phyloP scores from a whole-genome alignment of 2,888 invertebrate species.

The Stenoptilia bipunctidactyla region DNA sequence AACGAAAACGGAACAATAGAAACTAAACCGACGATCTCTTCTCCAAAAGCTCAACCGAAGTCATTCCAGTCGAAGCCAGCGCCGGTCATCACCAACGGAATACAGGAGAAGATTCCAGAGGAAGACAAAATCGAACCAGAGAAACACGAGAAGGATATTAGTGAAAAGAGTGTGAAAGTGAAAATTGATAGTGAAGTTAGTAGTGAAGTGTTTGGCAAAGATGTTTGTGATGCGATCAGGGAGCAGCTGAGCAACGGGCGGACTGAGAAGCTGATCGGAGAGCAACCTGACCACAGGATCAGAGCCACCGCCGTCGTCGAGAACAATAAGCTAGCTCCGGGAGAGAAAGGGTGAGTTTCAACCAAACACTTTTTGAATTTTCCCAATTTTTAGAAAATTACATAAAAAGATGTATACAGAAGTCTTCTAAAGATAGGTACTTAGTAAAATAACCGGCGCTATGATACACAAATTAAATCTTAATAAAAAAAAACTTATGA shows the following conservation, averaged over 20 bases:
- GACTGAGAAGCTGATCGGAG: slow-evolving; percentile 80
- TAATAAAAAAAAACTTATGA: too few relatives aligned
- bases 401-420: too few relatives aligned
- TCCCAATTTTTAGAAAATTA: too few relatives aligned
- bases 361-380: too few relatives aligned
- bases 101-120: slow-evolving; percentile 38
- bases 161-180: slow-evolving; percentile 49
- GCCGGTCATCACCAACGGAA: slow-evolving; percentile 56
- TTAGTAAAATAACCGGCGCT: slow-evolving; percentile 16
- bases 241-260: slow-evolving; percentile 75
- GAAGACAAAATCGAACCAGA: slow-evolving; percentile 27
- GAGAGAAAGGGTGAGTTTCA: slow-evolving; percentile 69
- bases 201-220: slow-evolving; percentile 50
- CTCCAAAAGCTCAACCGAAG: slow-evolving; percentile 57
- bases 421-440: too few relatives aligned
- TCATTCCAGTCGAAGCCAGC: slow-evolving; percentile 58
- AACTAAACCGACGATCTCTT: slow-evolving; percentile 56
- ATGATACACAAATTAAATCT: too few relatives aligned
- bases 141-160: slow-evolving; percentile 53
- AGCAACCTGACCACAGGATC: slow-evolving; percentile 72
- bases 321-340: slow-evolving; percentile 69
- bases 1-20: slow-evolving; percentile 65
- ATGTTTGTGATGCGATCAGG: slow-evolving; percentile 56
- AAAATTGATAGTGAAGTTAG: slow-evolving; percentile 27
- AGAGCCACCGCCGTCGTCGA: slow-evolving; percentile 73